These are phyloP conservation scores for Drosophila paracracens DNA, from an alignment of 2,888 invertebrate species.

Conservation along the genomic window DNA sequence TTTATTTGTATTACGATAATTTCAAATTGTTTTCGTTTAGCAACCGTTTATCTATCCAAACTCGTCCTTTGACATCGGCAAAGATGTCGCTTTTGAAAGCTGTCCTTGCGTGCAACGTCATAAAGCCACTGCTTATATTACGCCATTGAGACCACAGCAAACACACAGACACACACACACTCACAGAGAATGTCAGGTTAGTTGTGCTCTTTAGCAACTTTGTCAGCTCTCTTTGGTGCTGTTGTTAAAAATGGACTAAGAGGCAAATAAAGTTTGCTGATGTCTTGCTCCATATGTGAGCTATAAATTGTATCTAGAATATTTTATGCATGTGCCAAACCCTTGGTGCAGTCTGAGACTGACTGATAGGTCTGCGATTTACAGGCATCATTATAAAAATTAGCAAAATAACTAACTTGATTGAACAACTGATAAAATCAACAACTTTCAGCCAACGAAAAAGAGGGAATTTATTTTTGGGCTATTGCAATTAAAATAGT, in stretches of 20 bases:
- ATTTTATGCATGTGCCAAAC: no score
- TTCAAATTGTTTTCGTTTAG: not conserved
- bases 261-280: constrained; percentile 22
- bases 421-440: no score
- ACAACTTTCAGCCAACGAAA: no score
- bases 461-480: no score
- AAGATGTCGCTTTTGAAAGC: not conserved
- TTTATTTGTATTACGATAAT: not conserved
- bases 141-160: not conserved
- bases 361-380: no score
- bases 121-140: constrained; percentile 16
- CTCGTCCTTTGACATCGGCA: constrained; percentile 19
- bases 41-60: not conserved
- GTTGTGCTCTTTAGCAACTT: constrained; percentile 42
- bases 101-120: not conserved
- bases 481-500: no score
- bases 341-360: no score
- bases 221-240: constrained; percentile 53
- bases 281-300: constrained; percentile 37
- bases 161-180: not conserved
- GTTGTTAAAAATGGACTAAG: constrained; percentile 51
- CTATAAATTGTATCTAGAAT: constrained; percentile 45
- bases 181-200: constrained; percentile 1
- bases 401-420: no score
- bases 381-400: no score